phyloP scores from a whole-genome alignment of 2,888 invertebrate species.

The Cordilura impudica region DNA sequence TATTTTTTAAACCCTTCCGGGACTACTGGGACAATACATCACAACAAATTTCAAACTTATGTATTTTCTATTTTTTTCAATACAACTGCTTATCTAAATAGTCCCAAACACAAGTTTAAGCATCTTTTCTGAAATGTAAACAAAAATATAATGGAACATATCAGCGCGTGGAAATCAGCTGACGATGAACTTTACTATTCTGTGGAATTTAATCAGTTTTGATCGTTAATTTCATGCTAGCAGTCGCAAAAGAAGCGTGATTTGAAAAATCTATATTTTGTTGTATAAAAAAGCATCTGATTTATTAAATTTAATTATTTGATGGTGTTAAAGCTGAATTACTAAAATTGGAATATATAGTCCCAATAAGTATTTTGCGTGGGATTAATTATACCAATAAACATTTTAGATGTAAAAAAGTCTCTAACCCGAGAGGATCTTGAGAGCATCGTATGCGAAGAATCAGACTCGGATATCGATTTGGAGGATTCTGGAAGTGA shows the following conservation, averaged over 20 bases:
- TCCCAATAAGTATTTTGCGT: neutral
- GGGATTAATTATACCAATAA: neutral
- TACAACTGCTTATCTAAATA: too few relatives aligned
- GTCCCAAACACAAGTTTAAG: too few relatives aligned
- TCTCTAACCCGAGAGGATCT: neutral
- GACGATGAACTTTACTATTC: too few relatives aligned
- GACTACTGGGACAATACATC: too few relatives aligned
- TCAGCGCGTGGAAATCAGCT: too few relatives aligned
- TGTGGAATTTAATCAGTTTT: neutral
- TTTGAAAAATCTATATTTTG: neutral
- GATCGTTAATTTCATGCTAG: neutral
- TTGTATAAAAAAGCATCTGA: too few relatives aligned
- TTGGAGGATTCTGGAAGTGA: too few relatives aligned
- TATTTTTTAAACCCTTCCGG: too few relatives aligned
- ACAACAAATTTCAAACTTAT: too few relatives aligned
- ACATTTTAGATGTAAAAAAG: constrained; percentile 11
- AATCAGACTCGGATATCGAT: neutral
- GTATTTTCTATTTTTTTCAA: too few relatives aligned
- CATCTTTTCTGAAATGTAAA: too few relatives aligned
- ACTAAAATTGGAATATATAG: constrained; percentile 1
- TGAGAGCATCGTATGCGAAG: neutral
- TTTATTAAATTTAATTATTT: neutral
- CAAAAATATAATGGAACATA: too few relatives aligned
- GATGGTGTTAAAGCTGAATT: neutral
- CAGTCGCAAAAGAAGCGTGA: neutral